Percentiles rank a stretch among this genome's conserved stretches.
phyloP scores from a whole-genome alignment of 2,888 invertebrate genomes.

The Octonoba sinensis region DNA sequence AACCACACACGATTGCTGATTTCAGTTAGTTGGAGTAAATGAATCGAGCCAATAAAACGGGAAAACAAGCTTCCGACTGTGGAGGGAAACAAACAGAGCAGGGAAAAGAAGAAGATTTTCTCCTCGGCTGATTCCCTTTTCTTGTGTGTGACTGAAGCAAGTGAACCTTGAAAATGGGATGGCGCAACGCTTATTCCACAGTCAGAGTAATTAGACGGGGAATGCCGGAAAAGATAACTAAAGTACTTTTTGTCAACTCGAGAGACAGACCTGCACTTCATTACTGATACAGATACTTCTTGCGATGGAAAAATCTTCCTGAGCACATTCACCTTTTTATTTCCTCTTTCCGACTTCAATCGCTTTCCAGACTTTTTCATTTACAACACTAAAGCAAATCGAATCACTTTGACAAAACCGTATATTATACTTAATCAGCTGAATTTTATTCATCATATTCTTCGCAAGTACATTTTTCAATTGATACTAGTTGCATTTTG shows the following conservation, averaged over 20 bases:
- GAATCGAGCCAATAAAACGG: conserved; percentile 34
- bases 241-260: conserved; percentile 1
- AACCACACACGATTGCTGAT: neutral
- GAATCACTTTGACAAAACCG: no score
- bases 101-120: conserved; percentile 27
- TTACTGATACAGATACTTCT: no score
- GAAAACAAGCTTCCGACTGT: conserved; percentile 15
- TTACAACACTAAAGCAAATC: no score
- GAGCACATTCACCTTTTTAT: no score
- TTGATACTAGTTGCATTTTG: no score
- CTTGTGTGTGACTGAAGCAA: conserved; percentile 34
- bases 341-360: no score
- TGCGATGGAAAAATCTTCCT: no score
- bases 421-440: no score
- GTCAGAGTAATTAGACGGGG: conserved; percentile 27
- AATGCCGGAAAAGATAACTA: conserved; percentile 10
- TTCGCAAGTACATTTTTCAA: no score
- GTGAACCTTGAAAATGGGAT: conserved; percentile 43
- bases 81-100: conserved; percentile 2
- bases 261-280: neutral
- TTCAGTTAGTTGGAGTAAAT: conserved; percentile 12
- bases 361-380: no score
- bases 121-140: conserved; percentile 16
- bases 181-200: conserved; percentile 23
- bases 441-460: no score